These are phyloP conservation scores for Lepidurus packardi DNA, from an alignment of 1,140 invertebrate species.

Conservation along the genomic window DNA sequence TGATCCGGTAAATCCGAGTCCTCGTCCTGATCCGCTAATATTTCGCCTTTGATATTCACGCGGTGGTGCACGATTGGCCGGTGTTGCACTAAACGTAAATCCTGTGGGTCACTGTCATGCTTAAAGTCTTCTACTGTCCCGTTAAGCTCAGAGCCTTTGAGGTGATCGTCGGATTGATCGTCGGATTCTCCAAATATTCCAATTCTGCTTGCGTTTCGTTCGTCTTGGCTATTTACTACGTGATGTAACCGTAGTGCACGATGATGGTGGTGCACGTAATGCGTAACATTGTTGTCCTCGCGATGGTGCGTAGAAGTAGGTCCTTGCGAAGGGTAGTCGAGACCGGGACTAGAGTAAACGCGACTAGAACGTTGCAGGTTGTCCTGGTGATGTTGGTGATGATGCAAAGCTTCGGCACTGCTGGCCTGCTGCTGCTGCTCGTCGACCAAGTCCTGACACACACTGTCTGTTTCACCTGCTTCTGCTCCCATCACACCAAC, in stretches of 20 bases:
- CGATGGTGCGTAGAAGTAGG: not conserved
- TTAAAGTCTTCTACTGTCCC: not conserved
- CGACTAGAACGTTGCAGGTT: conserved; percentile 3
- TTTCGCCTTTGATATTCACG: conserved; percentile 15
- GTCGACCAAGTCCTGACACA: conserved; percentile 11
- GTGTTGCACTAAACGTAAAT: conserved; percentile 33
- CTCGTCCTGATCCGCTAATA: not conserved
- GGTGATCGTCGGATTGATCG: not conserved
- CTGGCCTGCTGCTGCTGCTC: not conserved
- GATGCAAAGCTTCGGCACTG: conserved; percentile 1
- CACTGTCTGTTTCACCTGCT: conserved; percentile 8
- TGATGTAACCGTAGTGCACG: not conserved
- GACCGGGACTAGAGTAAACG: not conserved
- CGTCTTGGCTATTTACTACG: not conserved
- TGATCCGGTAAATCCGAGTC: not conserved
- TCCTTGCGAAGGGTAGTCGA: conserved; percentile 13
- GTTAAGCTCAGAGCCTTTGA: not conserved
- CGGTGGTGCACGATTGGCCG: not conserved
- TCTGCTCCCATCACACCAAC: conserved; percentile 13
- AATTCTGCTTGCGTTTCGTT: not conserved
- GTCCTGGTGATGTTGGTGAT: not conserved
- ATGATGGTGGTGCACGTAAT: conserved; percentile 14
- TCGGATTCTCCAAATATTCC: not conserved
- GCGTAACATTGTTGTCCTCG: conserved; percentile 3
- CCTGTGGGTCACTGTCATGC: conserved; percentile 32